Conservation (phyloP, 2,888 invertebrate genomes). For the Cryptops parisi region DNA sequence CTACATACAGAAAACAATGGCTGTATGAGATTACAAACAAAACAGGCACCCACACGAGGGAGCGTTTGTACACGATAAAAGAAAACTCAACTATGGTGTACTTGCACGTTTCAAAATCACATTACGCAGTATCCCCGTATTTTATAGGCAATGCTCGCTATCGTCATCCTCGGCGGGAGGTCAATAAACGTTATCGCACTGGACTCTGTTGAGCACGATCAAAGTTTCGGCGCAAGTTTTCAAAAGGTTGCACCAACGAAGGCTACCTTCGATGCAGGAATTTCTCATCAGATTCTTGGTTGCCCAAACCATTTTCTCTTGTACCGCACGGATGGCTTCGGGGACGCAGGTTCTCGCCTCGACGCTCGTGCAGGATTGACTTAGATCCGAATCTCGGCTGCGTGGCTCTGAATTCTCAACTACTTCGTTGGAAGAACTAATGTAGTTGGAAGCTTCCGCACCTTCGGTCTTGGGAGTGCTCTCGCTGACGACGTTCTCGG, state of each 20-base stretch:
- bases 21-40: too few species aligned
- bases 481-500: not conserved
- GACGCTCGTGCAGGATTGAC: not conserved
- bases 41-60: too few species aligned
- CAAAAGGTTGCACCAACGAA: constrained; percentile 16
- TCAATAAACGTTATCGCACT: too few species aligned
- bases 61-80: too few species aligned
- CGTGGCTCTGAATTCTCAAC: not conserved
- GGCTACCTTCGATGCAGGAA: constrained; percentile 8
- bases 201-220: constrained; percentile 8
- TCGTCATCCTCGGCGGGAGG: too few species aligned
- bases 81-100: too few species aligned
- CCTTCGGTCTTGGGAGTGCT: not conserved
- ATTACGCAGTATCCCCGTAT: too few species aligned
- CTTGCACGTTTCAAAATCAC: too few species aligned
- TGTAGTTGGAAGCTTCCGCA: not conserved
- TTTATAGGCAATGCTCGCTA: too few species aligned
- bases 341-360: too few species aligned
- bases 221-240: constrained; percentile 18
- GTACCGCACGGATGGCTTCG: constrained; percentile 13
- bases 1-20: too few species aligned
- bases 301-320: constrained; percentile 17
- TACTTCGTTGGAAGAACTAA: not conserved
- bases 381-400: not conserved
- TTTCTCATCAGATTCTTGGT: constrained; percentile 9